These are phyloP conservation scores for Bergia sp. DNA, from an alignment of 92 coral and sea anemone species.

Conservation along the genomic window DNA sequence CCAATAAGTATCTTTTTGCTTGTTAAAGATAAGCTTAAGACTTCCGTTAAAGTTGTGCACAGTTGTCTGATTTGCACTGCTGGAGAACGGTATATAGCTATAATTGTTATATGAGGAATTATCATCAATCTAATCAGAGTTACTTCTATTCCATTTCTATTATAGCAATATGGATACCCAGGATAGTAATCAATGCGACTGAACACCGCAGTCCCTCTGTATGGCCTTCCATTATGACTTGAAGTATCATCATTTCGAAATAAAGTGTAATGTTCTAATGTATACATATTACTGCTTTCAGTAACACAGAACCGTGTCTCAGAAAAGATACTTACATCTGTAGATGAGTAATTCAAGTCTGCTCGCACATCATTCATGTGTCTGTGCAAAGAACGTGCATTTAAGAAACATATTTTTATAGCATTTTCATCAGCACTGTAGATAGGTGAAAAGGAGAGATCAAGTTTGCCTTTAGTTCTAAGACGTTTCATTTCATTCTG, in stretches of 20 bases:
- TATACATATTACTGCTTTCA: conserved; percentile 56
- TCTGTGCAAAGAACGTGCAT: conserved; percentile 2
- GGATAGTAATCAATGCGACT: conserved; percentile 24
- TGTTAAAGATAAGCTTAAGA: neutral
- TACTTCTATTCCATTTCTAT: conserved; percentile 69
- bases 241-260: conserved; percentile 67
- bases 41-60: conserved; percentile 29
- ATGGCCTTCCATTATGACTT: conserved; percentile 57
- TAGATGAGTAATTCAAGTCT: neutral
- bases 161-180: conserved; percentile 49
- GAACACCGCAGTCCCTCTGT: conserved; percentile 68
- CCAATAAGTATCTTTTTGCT: conserved; percentile 17
- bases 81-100: conserved; percentile 48
- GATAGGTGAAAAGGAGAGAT: conserved; percentile 29
- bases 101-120: conserved; percentile 46
- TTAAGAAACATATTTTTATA: neutral
- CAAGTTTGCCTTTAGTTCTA: conserved; percentile 8
- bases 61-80: conserved; percentile 17
- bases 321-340: conserved; percentile 31
- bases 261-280: conserved; percentile 49
- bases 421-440: neutral
- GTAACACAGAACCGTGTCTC: conserved; percentile 56
- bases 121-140: conserved; percentile 24
- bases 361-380: neutral
- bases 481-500: conserved; percentile 17